Base-by-base conservation (phyloP, 2,797 vertebrate genomes). In the Typhlichthys eigenmanni region DNA sequence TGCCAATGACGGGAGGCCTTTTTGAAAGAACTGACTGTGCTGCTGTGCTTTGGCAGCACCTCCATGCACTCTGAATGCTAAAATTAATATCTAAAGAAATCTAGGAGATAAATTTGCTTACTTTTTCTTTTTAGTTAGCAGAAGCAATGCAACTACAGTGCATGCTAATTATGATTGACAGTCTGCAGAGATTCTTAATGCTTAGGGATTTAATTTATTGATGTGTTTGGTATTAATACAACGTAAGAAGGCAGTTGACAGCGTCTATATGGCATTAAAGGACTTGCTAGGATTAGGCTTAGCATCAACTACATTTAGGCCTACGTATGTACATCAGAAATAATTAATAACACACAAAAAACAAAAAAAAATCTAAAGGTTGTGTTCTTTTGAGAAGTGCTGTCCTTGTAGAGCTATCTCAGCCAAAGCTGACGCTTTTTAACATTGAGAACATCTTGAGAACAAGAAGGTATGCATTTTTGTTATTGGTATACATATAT, bases 131-230 rank as follows among this genome's bases (percentile, higher is more conserved):
- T 72, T 79, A 79, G 76, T 82, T 59, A 10, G 54, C 76, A 58
- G 74, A 69, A 19, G 65, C 16, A 57, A 64, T 12, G 62, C 62
- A 56, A 47, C 73, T 62, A 75, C 24, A 29, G 24, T 29, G 24
- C 75, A 81, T 60, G 53, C 71, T 80, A 82, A 88, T 84, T 60
- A 76, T 78, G 78, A 87, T 19, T 63, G 82, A 75, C 72, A 46
- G 2, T 70, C 74, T 71, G 69, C 67, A n/a, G 76, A 73, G 78
- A 64, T 48, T 60, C 70, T 2, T 47, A 46, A 29, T 12, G 56
- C 60, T 51, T 50, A 5, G 53, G 60, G 24, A 32, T 61, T 47
- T 54, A 43, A 71, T 10, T 38, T 1, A 19, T 45, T 14, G 47
- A 69, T 11, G 61, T 55, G 34, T 16, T 1, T 45, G 24, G 11